A percentile compares a stretch with the other conserved stretches of the same genome.
These are phyloP conservation scores for Scopus umbretta DNA, from an alignment of 2,113 vertebrate genomes.

Conservation along the genomic window DNA sequence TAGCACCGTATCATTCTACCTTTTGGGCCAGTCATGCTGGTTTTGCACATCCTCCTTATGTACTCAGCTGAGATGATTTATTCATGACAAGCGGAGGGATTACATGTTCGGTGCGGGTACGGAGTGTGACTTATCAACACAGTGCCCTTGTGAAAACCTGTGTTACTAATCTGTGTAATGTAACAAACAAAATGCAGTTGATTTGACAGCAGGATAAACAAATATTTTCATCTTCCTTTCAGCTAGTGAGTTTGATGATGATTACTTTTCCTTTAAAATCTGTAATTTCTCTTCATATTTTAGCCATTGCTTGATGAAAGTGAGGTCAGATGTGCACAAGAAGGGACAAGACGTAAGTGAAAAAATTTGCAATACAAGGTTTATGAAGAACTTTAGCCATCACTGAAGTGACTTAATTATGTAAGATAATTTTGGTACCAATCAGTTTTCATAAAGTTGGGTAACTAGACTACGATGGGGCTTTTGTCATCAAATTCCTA, in stretches of 20 bases:
- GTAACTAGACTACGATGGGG: rapidly evolving
- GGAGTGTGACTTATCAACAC: not conserved
- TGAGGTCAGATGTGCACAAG: not conserved
- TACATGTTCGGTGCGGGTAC: not conserved
- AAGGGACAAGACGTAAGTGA: not conserved
- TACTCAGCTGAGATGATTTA: not conserved
- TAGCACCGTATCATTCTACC: not conserved
- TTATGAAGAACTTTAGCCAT: not conserved
- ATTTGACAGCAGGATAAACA: not conserved
- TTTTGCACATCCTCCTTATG: not conserved
- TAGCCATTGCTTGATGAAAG: not conserved
- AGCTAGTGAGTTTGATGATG: not conserved
- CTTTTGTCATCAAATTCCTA: not conserved
- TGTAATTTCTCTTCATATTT: not conserved
- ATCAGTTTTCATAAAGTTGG: not conserved
- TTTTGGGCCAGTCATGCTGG: not conserved
- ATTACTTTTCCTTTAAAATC: not conserved
- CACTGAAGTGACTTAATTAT: not conserved
- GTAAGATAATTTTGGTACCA: not conserved
- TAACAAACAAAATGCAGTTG: not conserved
- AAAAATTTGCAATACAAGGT: not conserved
- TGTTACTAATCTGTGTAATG: not conserved
- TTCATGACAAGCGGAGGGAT: not conserved
- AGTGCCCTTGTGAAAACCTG: not conserved
- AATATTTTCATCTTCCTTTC: not conserved